A percentile compares a stretch with the other conserved stretches of the same genome.
Conservation (phyloP, 2,113 vertebrate species). For the Nibea albiflora region DNA sequence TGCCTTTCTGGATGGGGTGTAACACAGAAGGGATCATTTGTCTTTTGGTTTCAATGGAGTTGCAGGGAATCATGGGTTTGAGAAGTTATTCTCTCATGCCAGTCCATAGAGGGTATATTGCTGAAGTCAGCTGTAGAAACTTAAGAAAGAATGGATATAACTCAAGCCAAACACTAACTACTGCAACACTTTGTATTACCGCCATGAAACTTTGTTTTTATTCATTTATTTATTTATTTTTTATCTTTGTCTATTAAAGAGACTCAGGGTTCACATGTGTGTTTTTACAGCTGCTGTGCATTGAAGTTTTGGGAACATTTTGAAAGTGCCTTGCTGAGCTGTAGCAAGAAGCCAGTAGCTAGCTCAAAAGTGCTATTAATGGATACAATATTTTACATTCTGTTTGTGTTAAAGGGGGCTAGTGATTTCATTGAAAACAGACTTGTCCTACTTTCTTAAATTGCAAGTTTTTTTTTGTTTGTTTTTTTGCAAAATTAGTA, state of each 20-base stretch:
- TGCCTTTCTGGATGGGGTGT: constrained; percentile 72
- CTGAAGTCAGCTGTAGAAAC: constrained; percentile 42
- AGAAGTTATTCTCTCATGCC: constrained; percentile 55
- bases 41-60: constrained; percentile 76
- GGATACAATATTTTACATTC: neutral
- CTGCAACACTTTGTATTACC: neutral
- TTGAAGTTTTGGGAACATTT: neutral
- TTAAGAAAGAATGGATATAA: constrained; percentile 20
- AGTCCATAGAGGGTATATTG: constrained; percentile 31
- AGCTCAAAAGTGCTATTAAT: neutral
- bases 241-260: neutral
- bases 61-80: constrained; percentile 57
- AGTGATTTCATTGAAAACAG: neutral
- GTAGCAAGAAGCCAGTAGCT: neutral
- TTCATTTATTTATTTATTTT: neutral
- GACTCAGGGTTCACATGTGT: neutral
- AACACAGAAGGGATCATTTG: constrained; percentile 78
- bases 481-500: too few species aligned
- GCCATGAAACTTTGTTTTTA: neutral
- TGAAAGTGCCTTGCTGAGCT: neutral
- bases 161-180: constrained; percentile 17
- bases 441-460: neutral
- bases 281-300: neutral
- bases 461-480: neutral
- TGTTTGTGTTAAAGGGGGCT: neutral